These are phyloP conservation scores for Drosophila koepferae DNA, from an alignment of 2,888 invertebrate species.

Conservation along the genomic window DNA sequence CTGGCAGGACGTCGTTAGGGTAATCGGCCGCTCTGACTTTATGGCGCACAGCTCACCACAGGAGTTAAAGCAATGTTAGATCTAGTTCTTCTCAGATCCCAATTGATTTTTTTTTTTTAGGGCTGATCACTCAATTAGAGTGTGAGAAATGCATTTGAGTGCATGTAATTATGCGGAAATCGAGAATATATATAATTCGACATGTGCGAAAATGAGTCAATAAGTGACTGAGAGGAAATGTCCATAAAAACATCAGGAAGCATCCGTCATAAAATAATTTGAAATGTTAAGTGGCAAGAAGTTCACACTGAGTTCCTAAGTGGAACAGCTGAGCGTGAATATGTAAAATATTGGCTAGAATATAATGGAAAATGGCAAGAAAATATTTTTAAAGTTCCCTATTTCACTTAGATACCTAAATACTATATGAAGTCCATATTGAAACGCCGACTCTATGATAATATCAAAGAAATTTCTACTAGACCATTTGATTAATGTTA, in stretches of 20 bases:
- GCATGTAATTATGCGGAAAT: conserved; percentile 61
- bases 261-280: conserved; percentile 1
- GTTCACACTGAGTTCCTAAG: conserved; percentile 40
- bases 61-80: conserved; percentile 40
- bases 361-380: not conserved
- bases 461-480: not conserved
- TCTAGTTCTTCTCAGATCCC: conserved; percentile 12
- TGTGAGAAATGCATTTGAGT: conserved; percentile 44
- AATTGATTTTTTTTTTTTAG: conserved; percentile 26
- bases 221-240: conserved; percentile 19
- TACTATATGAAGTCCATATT: not conserved
- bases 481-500: conserved; percentile 5
- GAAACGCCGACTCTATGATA: not conserved
- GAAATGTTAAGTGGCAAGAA: conserved; percentile 4
- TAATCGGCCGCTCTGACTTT: conserved; percentile 44
- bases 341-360: too few species aligned
- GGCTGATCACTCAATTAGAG: conserved; percentile 73
- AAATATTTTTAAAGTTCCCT: not conserved
- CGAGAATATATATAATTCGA: conserved; percentile 30
- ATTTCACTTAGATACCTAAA: not conserved
- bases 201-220: conserved; percentile 45
- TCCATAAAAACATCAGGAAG: conserved; percentile 15
- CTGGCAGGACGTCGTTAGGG: conserved; percentile 61
- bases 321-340: conserved; percentile 5
- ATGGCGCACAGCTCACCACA: conserved; percentile 57